A percentile compares a stretch with the other conserved stretches of the same genome.
These are phyloP conservation scores for Himantopus leucocephalus DNA, from an alignment of 2,113 vertebrate species.

Conservation along the genomic window DNA sequence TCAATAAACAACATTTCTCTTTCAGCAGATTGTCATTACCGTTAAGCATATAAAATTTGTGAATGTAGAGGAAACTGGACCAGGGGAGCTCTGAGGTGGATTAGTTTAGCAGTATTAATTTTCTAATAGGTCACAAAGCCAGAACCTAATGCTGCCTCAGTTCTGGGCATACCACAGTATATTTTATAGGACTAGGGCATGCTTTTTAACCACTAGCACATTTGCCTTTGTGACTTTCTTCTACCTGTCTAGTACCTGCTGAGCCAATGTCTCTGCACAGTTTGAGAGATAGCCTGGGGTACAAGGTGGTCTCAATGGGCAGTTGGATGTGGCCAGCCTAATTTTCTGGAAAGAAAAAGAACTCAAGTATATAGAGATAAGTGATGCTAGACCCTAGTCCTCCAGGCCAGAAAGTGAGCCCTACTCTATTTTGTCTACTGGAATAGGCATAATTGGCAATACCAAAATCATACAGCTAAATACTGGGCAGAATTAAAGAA, in stretches of 20 bases:
- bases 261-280: accelerated
- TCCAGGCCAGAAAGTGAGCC: neutral
- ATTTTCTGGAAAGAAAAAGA: neutral
- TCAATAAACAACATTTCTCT: neutral
- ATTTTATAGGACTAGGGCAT: neutral
- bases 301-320: neutral
- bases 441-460: neutral
- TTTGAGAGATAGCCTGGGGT: neutral
- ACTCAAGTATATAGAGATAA: neutral
- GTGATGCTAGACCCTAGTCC: neutral
- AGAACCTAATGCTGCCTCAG: neutral
- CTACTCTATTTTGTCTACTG: neutral
- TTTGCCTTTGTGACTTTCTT: neutral
- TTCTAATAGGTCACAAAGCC: neutral
- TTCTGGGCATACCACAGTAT: neutral
- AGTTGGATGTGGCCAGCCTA: neutral
- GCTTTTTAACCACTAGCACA: neutral
- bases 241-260: neutral
- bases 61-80: neutral
- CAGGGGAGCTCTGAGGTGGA: neutral
- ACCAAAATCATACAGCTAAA: neutral
- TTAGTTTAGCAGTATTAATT: neutral
- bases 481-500: neutral
- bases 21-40: neutral
- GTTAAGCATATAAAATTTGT: neutral